These are phyloP conservation scores for Cryptoleucopteryx plumbea DNA, from an alignment of 2,113 vertebrate genomes.

Conservation along the genomic window DNA sequence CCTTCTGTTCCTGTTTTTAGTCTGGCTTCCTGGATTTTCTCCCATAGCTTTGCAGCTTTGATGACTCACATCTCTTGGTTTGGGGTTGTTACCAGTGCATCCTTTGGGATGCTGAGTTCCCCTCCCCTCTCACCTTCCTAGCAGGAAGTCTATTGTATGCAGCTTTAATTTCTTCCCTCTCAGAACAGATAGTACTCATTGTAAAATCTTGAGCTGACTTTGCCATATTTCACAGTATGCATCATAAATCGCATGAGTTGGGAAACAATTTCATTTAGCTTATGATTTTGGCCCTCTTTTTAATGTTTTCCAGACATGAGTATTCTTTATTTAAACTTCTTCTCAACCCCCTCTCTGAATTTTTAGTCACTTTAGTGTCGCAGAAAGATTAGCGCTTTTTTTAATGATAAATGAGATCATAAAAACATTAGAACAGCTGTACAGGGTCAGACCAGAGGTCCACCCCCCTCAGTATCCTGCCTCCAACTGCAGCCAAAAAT, in stretches of 20 bases:
- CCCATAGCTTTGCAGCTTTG: neutral
- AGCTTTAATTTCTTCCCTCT: constrained; percentile 33
- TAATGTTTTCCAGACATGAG: neutral
- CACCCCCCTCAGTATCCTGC: neutral
- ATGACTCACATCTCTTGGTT: neutral
- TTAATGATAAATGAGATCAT: neutral
- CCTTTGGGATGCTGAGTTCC: constrained; percentile 31
- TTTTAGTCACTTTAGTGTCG: neutral
- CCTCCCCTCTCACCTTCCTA: neutral
- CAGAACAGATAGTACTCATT: neutral
- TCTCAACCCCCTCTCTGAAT: neutral
- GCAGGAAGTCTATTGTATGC: constrained; percentile 46
- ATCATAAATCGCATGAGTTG: neutral
- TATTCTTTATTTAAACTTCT: neutral
- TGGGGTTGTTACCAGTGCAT: neutral
- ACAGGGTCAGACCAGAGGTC: neutral
- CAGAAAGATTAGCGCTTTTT: fast-evolving
- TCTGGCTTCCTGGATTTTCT: constrained; percentile 5
- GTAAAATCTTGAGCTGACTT: neutral
- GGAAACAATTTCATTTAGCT: neutral
- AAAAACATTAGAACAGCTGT: neutral
- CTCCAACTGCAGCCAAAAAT: neutral
- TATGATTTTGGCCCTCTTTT: neutral
- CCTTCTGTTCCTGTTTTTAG: constrained; percentile 2
- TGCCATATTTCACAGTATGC: neutral